Conservation (phyloP, 2,113 vertebrate species). For the Indicator indicator region DNA sequence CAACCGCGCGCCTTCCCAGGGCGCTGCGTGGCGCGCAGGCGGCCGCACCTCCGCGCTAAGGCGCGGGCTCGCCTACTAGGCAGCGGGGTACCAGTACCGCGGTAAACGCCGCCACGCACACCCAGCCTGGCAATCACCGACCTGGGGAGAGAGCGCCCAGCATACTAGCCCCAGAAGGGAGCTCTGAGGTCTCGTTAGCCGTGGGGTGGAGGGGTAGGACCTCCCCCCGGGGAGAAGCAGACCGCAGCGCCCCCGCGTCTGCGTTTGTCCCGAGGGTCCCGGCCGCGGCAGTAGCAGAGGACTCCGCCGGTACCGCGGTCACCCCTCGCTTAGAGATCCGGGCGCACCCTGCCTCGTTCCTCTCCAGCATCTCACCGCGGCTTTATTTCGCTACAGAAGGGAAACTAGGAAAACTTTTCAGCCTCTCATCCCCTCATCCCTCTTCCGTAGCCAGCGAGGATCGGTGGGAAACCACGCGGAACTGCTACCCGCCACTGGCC, state of each 20-base stretch:
- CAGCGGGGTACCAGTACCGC: neutral
- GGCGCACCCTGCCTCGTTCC: neutral
- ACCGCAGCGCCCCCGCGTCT: no score
- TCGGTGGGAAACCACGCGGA: neutral
- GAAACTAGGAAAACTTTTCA: slow-evolving; percentile 26
- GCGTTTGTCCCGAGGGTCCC: neutral
- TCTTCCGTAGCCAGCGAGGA: neutral
- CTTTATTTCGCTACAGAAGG: neutral
- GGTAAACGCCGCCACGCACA: neutral
- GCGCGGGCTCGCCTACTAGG: neutral
- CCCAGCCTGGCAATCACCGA: no score
- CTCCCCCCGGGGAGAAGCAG: no score
- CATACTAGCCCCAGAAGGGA: neutral
- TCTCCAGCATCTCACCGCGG: neutral
- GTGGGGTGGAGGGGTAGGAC: rapidly evolving
- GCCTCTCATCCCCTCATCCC: neutral
- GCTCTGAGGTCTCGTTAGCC: neutral
- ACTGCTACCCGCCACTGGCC: neutral
- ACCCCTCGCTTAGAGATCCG: neutral
- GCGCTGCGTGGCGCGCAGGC: neutral
- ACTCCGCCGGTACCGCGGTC: neutral
- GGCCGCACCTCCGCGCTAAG: neutral
- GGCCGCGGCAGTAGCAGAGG: neutral
- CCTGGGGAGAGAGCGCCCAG: neutral
- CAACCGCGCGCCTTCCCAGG: neutral